A percentile compares a stretch with the other conserved stretches of the same genome.
phyloP scores from a whole-genome alignment of 2,888 invertebrate genomes.

The Coecobrya sp. region DNA sequence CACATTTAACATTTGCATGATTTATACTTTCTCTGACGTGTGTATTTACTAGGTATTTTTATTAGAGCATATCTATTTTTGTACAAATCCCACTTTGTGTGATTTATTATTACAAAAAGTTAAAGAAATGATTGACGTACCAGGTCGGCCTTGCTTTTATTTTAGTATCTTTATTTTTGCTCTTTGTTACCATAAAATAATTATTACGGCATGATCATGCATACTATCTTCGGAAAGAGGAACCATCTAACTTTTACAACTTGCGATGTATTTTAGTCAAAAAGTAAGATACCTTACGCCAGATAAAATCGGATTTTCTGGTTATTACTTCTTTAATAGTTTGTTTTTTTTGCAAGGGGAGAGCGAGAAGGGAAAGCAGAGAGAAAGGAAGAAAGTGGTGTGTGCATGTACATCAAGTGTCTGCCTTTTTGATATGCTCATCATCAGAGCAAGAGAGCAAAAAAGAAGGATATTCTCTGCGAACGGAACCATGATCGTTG shows the following conservation, averaged over 20 bases:
- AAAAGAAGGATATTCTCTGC: not conserved
- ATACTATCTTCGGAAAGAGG: not conserved
- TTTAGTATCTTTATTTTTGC: too few species aligned
- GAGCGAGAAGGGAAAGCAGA: not conserved
- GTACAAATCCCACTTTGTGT: not conserved
- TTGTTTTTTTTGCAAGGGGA: not conserved
- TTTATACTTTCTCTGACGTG: too few species aligned
- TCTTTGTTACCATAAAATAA: too few species aligned
- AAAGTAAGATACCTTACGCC: not conserved
- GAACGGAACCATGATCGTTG: conserved; percentile 40
- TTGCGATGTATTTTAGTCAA: not conserved
- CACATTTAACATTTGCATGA: too few species aligned
- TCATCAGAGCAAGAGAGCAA: not conserved
- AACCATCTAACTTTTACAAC: not conserved
- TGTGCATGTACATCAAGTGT: not conserved
- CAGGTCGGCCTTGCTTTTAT: too few species aligned
- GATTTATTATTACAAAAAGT: not conserved
- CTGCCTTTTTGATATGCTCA: conserved; percentile 25
- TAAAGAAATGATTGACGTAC: too few species aligned
- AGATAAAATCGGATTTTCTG: not conserved
- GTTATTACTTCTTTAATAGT: not conserved
- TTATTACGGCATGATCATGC: not conserved
- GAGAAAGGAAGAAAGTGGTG: not conserved
- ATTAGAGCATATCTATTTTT: too few species aligned
- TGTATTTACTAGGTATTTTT: too few species aligned